Evolutionary conservation across 1,140 invertebrate species (phyloP).

Genomic region (Helicoverpa armigera): DNA sequence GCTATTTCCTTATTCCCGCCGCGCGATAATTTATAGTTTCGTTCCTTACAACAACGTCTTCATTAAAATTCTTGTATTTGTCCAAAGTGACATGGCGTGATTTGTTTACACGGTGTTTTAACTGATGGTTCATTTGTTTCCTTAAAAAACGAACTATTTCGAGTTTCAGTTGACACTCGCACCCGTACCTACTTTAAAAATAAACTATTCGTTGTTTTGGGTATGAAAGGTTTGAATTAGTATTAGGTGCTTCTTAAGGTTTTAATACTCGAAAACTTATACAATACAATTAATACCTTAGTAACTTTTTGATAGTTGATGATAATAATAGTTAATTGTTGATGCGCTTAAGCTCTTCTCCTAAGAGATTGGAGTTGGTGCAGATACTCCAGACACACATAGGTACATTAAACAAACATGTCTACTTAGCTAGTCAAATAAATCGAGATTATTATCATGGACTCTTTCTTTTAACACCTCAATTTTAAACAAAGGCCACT

Average conservation of each 20-base stretch:
- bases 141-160: slow-evolving; percentile 29
- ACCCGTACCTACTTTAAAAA: slow-evolving; percentile 6
- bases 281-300: too few species aligned
- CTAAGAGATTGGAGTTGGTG: too few species aligned
- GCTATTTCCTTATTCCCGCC: slow-evolving; percentile 78
- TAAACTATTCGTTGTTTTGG: background rate
- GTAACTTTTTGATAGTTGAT: too few species aligned
- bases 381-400: too few species aligned
- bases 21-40: slow-evolving; percentile 66
- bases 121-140: slow-evolving; percentile 49
- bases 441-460: too few species aligned
- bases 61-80: slow-evolving; percentile 84
- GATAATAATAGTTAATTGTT: too few species aligned
- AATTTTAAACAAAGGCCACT: too few species aligned
- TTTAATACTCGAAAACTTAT: too few species aligned
- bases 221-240: background rate
- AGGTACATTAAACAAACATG: too few species aligned
- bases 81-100: slow-evolving; percentile 72
- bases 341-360: too few species aligned
- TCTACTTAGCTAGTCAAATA: too few species aligned
- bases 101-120: slow-evolving; percentile 77
- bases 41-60: slow-evolving; percentile 61
- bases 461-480: too few species aligned
- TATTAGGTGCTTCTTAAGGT: background rate
- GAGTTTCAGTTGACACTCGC: slow-evolving; percentile 17